phyloP scores from a whole-genome alignment of 2,797 vertebrate species.

The Ammospiza maritima region DNA sequence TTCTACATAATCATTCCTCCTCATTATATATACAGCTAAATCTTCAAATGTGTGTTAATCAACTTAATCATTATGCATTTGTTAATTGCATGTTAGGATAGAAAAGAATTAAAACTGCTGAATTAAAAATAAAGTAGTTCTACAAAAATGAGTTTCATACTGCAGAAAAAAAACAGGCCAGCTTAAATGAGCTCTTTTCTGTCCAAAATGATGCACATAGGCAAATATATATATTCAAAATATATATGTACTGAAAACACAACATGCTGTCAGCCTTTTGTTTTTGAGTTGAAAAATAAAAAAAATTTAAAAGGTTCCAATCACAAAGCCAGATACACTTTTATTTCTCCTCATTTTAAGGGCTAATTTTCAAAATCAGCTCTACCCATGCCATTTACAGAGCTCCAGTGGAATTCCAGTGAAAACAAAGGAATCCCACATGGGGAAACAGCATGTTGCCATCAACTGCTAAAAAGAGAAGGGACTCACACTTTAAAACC shows the following conservation, averaged over 20 bases:
- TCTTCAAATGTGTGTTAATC: constrained; percentile 69
- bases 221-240: neutral
- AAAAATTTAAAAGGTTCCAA: neutral
- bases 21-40: constrained; percentile 66
- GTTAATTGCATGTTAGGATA: constrained; percentile 63
- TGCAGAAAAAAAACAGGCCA: neutral
- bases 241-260: neutral
- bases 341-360: neutral
- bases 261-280: neutral
- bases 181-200: neutral
- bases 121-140: constrained; percentile 60
- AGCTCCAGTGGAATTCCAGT: neutral
- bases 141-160: constrained; percentile 43
- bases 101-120: constrained; percentile 67
- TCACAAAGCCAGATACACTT: neutral
- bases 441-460: neutral
- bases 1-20: constrained; percentile 54
- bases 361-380: neutral
- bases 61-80: constrained; percentile 70
- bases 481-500: neutral
- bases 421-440: neutral
- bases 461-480: neutral
- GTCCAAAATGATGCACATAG: neutral
- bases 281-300: neutral
- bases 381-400: neutral